These are phyloP conservation scores for Aplocera efformata DNA, from an alignment of 2,888 invertebrate species.

Conservation along the genomic window DNA sequence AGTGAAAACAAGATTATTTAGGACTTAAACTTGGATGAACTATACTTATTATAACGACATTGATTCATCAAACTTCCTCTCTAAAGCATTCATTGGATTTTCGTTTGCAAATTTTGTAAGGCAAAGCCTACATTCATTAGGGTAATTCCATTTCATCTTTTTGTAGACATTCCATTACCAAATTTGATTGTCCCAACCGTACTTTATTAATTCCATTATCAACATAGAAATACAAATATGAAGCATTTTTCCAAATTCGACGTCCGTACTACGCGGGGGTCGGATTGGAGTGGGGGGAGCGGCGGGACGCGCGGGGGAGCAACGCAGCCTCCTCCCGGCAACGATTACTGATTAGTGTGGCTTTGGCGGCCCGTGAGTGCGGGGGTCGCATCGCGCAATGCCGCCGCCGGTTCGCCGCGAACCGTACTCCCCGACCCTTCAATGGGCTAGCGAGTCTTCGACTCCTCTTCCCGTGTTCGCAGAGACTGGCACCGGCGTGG, in stretches of 20 bases:
- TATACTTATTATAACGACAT: too few relatives aligned
- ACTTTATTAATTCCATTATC: conserved; percentile 17
- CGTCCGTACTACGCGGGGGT: conserved; percentile 54
- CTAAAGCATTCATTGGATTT: too few relatives aligned
- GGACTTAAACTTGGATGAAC: too few relatives aligned
- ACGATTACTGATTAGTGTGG: conserved; percentile 82
- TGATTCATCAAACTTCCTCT: too few relatives aligned
- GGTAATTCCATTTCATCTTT: not conserved
- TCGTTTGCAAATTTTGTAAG: not conserved
- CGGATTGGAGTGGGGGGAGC: conserved; percentile 23
- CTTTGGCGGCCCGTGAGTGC: conserved; percentile 74
- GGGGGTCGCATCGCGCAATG: conserved; percentile 59
- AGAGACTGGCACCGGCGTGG: not conserved
- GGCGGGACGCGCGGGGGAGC: conserved; percentile 47
- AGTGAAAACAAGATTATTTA: too few relatives aligned
- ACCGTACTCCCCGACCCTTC: conserved; percentile 8
- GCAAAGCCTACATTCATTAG: not conserved
- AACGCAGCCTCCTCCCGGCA: conserved; percentile 78
- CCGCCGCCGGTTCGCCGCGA: conserved; percentile 50
- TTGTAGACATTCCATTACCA: conserved; percentile 18
- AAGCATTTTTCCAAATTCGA: conserved; percentile 40
- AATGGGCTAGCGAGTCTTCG: conserved; percentile 6
- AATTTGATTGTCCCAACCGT: conserved; percentile 40
- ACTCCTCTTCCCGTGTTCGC: not conserved
- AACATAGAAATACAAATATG: conserved; percentile 22